Base-by-base conservation (phyloP, 2,888 invertebrate genomes). In the Sialis lutaria region DNA sequence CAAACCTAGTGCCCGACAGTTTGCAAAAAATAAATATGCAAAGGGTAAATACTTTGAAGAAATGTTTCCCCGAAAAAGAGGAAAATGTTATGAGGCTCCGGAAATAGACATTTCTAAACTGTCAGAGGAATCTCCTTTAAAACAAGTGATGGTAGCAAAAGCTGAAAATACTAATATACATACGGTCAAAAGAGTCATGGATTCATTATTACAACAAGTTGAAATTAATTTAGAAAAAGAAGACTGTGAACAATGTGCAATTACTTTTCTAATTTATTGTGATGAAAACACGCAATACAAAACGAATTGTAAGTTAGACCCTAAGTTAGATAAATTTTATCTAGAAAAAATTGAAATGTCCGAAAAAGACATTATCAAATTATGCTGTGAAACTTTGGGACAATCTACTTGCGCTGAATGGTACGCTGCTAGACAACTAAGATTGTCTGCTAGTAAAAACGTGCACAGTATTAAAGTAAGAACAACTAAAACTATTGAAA, bases 1-100 rank as follows among this genome's bases (percentile, higher is more conserved):
- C 32, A 52, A 50, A 47, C 49, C 50, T 7, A 52, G 46, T 45
- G 34, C 47, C 12, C 30, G 42, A 9, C 49, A 52, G 42, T 49
- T 53, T 42, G 45, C 47, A 6, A 46, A 51, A 45, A 45, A 52
- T 35, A 53, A 52, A 42, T 54, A 54, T 40, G 44, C 46, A 5
- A 54, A 54, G 42, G 50, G 52, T 31, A 45, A 45, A 48, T 45
- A 50, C 45, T 52, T 51, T 42, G 34, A 33, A 10, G 42, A 52
- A 44, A 51, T 50, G 50, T 39, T 45, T 30, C 50, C 51, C 35
- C 34, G 42, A 35, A 44, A 50, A 50, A 37, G 48, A 43, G 43
- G n/a, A 51, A 41, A 51, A 51, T 31, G 35, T 10, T 40, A 10
- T 40, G 41, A 40, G 12, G 10, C 41, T 40, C 41, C 41, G 22